Evolutionary conservation across 2,797 vertebrate species (phyloP).

Genomic region (Borostomias antarcticus): DNA sequence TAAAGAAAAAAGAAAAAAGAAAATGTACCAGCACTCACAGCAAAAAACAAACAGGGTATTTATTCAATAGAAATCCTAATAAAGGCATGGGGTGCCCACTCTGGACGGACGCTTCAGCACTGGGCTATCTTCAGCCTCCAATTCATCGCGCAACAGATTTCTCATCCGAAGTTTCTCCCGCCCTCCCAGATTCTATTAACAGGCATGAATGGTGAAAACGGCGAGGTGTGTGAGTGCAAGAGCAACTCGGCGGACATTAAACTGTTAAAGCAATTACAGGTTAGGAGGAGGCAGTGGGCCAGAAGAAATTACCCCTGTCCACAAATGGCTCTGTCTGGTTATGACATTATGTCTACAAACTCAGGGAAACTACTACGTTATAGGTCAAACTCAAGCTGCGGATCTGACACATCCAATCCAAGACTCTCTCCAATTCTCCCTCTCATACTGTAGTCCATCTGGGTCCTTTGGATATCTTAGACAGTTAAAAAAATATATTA

Average conservation of each 20-base stretch:
- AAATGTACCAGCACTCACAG: no score
- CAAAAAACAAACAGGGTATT: no score
- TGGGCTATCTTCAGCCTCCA: no score
- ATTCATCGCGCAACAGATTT: slow-evolving; percentile 44
- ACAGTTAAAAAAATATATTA: no score
- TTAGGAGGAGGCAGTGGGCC: slow-evolving; percentile 46
- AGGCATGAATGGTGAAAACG: slow-evolving; percentile 59
- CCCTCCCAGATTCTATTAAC: slow-evolving; percentile 56
- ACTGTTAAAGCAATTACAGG: slow-evolving; percentile 59
- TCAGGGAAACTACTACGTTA: neutral
- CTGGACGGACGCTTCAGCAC: no score
- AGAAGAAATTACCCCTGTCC: slow-evolving; percentile 53
- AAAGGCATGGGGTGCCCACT: no score
- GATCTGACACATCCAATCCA: neutral
- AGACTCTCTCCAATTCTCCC: neutral
- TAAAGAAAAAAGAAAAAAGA: no score
- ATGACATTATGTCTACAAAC: slow-evolving; percentile 42
- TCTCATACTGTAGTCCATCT: neutral
- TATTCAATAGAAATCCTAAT: no score
- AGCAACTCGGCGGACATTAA: slow-evolving; percentile 65
- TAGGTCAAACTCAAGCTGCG: no score
- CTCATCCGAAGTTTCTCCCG: slow-evolving; percentile 36
- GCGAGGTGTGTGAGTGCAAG: slow-evolving; percentile 28
- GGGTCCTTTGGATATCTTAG: no score
- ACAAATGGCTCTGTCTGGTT: slow-evolving; percentile 28